Percentiles rank a stretch among this genome's conserved stretches.
Conservation (phyloP, 2,888 invertebrate genomes). For the Drosophila anceps region DNA sequence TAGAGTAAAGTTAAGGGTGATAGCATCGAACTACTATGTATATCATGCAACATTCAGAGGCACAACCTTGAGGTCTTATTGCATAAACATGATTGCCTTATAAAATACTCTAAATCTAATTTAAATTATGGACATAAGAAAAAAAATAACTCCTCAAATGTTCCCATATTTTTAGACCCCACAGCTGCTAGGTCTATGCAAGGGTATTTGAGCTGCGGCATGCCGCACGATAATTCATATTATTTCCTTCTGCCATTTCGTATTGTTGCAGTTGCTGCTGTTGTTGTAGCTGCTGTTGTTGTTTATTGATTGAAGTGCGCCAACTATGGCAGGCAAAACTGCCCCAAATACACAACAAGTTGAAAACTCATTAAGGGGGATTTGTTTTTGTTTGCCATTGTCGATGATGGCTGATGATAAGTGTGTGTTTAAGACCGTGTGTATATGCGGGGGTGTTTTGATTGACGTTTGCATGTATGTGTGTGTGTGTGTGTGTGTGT, state of each 20-base stretch:
- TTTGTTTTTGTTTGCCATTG: conserved; percentile 62
- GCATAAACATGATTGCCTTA: too few species aligned
- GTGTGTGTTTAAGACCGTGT: conserved; percentile 21
- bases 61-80: background rate
- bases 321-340: conserved; percentile 53
- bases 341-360: conserved; percentile 78
- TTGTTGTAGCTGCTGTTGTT: conserved; percentile 32
- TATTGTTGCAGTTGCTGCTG: conserved; percentile 41
- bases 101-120: too few species aligned
- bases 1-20: background rate
- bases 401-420: conserved; percentile 51
- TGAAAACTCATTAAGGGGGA: conserved; percentile 58
- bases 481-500: background rate
- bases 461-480: conserved; percentile 18
- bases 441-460: conserved; percentile 45
- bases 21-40: background rate
- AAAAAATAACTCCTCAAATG: background rate
- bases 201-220: conserved; percentile 9
- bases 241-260: conserved; percentile 26
- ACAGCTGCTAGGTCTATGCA: background rate
- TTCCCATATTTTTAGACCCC: too few species aligned
- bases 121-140: too few species aligned
- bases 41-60: background rate
- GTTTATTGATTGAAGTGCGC: conserved; percentile 77
- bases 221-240: conserved; percentile 1